Evolutionary conservation across 53 echinoderm and acorn worm species (phyloP), one percentile per base, ranked within the genome.

Genomic region (Actinopyga echinites): DNA sequence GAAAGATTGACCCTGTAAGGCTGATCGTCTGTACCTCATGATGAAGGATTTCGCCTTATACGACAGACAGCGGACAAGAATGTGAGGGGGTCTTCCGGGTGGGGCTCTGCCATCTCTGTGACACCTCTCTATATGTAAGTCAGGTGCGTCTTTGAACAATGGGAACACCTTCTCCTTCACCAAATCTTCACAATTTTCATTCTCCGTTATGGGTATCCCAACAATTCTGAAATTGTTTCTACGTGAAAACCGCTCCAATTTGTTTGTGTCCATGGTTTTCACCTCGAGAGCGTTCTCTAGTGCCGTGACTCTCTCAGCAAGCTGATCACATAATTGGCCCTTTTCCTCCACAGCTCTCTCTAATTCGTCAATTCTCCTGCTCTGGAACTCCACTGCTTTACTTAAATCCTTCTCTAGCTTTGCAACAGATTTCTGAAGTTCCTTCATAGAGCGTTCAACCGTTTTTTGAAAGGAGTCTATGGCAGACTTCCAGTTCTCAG

Each of bases 191-290:
- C 65, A 65, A 65, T 65, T 29, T 29, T 65, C 65, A 26, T 65
- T 6, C 0, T 65, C 65, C 30, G 65, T 31, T n/a, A 62, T 30
- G 4, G 19, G 63, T 11, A 62, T 25, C 8, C 30, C 35, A 26
- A 65, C 33, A 29, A 31, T 17, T 65, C 65, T 65, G 65, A 65
- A 29, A 13, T 65, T 65, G 35, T 65, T 65, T 34, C 65, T 65
- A 8, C 4, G 65, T 5, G 65, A 28, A 30, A 30, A 65, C 8
- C 35, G 65, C 33, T 65, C 29, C 30, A 65, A 8, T 13, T 65
- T 65, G 6, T 65, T 65, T 6, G 35, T 65, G 10, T 30, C 65
- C 31, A 7, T 29, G 13, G 35, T 13, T 24, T 29, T 65, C 23
- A 12, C 65, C 30, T 65, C 12, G 8, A 26, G 28, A 29, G 65